These are phyloP conservation scores for Hermaeophaga mercurialis DNA, from an alignment of 2,888 invertebrate species.

Conservation along the genomic window DNA sequence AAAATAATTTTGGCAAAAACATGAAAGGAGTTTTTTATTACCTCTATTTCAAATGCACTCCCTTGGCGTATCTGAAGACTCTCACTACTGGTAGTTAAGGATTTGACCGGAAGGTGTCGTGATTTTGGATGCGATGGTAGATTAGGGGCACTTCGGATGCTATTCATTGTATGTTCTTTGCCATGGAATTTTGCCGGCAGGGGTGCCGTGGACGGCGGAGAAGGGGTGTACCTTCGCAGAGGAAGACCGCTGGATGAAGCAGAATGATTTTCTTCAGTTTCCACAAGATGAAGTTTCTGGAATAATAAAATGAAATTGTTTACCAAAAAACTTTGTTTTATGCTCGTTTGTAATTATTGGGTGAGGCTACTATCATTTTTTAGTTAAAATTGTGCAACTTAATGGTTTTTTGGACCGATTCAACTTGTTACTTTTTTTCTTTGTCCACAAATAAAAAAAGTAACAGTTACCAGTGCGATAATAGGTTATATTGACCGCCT, in stretches of 20 bases:
- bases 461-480: no score
- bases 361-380: no score
- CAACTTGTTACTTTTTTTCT: no score
- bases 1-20: no score
- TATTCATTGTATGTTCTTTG: conserved; percentile 71
- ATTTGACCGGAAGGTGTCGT: conserved; percentile 75
- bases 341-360: no score
- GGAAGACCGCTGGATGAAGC: conserved; percentile 66
- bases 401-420: no score
- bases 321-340: no score
- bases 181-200: conserved; percentile 79
- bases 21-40: neutral
- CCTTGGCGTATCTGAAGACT: conserved; percentile 54
- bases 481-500: no score
- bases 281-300: conserved; percentile 66
- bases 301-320: conserved; percentile 28
- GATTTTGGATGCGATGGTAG: conserved; percentile 70
- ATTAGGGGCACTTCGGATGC: conserved; percentile 81
- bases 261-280: conserved; percentile 61
- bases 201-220: conserved; percentile 84
- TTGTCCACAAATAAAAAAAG: no score
- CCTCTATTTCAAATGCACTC: conserved; percentile 52
- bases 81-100: conserved; percentile 66
- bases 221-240: conserved; percentile 75
- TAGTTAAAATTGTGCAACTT: no score